Conservation (phyloP, 2,797 vertebrate species). For the Erethizon dorsatum region DNA sequence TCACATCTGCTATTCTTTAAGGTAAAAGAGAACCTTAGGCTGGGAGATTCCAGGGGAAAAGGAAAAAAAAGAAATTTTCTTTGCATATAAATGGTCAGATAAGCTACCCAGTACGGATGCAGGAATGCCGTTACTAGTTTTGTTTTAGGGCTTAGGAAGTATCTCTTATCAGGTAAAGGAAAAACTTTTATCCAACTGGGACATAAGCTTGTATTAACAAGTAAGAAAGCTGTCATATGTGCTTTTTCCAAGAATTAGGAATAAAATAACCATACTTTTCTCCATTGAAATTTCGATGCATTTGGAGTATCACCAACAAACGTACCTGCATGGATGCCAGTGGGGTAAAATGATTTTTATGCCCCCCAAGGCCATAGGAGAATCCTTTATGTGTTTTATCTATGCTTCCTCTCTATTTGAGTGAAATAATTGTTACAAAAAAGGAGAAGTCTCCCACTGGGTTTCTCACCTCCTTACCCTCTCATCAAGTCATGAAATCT, state of each 20-base stretch:
- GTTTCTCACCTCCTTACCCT: neutral
- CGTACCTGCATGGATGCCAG: neutral
- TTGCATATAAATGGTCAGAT: neutral
- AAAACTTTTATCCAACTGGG: neutral
- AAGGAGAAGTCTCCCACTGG: neutral
- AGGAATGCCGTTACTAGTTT: constrained; percentile 4
- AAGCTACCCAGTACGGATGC: neutral
- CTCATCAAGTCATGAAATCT: neutral
- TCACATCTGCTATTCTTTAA: constrained; percentile 24
- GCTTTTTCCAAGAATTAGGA: neutral
- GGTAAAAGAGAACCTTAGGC: neutral
- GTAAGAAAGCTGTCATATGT: neutral
- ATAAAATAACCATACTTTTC: neutral
- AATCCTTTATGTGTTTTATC: neutral
- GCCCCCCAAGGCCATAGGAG: neutral
- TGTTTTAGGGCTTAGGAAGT: neutral
- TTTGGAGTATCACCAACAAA: neutral
- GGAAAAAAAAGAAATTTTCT: neutral
- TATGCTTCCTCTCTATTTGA: neutral
- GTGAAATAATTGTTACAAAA: neutral
- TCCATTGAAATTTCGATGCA: neutral
- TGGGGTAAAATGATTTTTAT: neutral
- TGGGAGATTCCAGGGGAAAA: neutral
- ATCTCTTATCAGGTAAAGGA: neutral
- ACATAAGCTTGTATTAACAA: neutral